These are phyloP conservation scores for Psephotus haematonotus DNA, from an alignment of 2,113 vertebrate genomes.

Conservation along the genomic window DNA sequence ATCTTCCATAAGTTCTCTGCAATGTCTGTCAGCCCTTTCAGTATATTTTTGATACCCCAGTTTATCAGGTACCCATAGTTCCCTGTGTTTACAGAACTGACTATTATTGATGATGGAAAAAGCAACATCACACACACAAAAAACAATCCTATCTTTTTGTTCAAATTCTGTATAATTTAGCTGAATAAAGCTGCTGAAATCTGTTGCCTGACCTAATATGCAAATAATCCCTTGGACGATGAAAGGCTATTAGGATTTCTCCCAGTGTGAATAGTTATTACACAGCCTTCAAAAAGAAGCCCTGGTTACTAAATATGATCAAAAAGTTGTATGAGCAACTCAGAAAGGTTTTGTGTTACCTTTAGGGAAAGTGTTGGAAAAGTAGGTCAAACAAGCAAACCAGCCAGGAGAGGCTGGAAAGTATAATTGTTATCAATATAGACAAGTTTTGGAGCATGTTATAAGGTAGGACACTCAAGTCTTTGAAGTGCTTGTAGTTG, in stretches of 20 bases:
- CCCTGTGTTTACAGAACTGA: not conserved
- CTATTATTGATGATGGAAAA: not conserved
- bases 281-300: slow-evolving; percentile 21
- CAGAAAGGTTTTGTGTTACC: slow-evolving; percentile 42
- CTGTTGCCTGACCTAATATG: slow-evolving; percentile 58
- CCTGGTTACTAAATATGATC: slow-evolving; percentile 45
- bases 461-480: not conserved
- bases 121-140: not conserved
- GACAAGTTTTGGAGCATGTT: not conserved
- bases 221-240: slow-evolving; percentile 45
- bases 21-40: not conserved
- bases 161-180: not conserved
- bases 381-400: slow-evolving; percentile 36
- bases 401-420: not conserved
- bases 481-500: slow-evolving; percentile 11
- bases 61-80: not conserved
- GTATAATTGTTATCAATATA: not conserved
- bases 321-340: slow-evolving; percentile 30
- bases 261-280: not conserved
- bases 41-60: not conserved
- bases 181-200: not conserved
- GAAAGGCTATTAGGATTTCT: slow-evolving; percentile 38
- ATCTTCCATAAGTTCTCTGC: not conserved
- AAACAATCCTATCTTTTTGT: not conserved
- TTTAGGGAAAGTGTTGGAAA: slow-evolving; percentile 45